Evolutionary conservation across 2,797 vertebrate genomes (phyloP).

Genomic region (Lerista edwardsae): DNA sequence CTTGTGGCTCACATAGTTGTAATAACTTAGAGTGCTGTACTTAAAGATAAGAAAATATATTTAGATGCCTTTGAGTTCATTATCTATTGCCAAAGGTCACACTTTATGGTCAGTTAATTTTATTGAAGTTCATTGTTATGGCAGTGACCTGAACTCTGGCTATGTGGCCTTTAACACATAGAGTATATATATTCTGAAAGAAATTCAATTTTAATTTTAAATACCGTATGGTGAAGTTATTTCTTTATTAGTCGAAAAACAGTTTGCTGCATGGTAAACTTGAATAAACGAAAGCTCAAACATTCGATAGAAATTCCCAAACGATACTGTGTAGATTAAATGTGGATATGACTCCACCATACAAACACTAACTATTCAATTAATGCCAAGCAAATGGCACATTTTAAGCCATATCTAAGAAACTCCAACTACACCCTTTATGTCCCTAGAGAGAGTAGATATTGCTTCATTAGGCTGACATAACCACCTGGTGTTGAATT

Average conservation of each 20-base stretch:
- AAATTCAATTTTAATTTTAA: conserved; percentile 55
- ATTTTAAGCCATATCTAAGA: conserved; percentile 49
- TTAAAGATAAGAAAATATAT: conserved; percentile 75
- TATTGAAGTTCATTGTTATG: conserved; percentile 61
- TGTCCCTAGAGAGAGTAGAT: conserved; percentile 53
- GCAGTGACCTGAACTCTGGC: conserved; percentile 70
- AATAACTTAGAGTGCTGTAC: conserved; percentile 81
- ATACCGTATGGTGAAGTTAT: conserved; percentile 43
- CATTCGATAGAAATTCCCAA: conserved; percentile 7
- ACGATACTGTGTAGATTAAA: conserved; percentile 12
- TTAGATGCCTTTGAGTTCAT: conserved; percentile 82
- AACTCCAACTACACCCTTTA: conserved; percentile 49
- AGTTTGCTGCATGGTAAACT: neutral
- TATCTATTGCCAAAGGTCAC: conserved; percentile 84
- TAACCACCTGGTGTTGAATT: conserved; percentile 83
- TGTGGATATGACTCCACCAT: neutral
- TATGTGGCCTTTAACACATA: conserved; percentile 54
- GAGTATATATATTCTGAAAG: conserved; percentile 29
- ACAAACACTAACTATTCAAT: conserved; percentile 10
- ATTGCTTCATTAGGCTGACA: conserved; percentile 81
- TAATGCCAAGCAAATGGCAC: conserved; percentile 47
- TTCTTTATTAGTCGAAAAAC: conserved; percentile 26
- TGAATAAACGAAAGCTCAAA: conserved; percentile 6
- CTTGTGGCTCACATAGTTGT: conserved; percentile 48
- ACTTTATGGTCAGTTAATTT: conserved; percentile 79